Evolutionary conservation across 1,140 invertebrate species (phyloP), one percentile per base, ranked within the genome.

Genomic region (Oryzaephilus surinamensis): DNA sequence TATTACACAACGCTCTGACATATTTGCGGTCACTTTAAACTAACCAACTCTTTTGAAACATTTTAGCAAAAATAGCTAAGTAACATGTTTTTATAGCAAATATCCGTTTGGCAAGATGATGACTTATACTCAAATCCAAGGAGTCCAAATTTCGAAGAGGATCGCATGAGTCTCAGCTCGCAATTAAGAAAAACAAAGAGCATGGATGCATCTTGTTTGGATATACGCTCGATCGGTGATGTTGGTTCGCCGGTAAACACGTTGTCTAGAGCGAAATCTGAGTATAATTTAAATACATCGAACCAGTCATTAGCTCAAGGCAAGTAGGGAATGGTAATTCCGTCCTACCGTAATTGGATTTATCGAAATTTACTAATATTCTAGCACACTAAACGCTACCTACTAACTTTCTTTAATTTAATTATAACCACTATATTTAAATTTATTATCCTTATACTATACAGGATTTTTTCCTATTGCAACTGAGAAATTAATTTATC

Each of bases 131-230:
- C 74, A 4, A 74, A 71, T 50, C 75, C 75, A 1, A 57, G 73
- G 6, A 68, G 64, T 30, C 71, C 73, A 48, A 31, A 71, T 58
- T 38, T 67, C 62, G 61, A 64, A 60, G 63, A 77, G 54, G 76
- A 79, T 51, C 57, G 73, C 11, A 65, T 71, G 10, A 77, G 76
- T 26, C 60, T 75, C 15, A 71, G 67, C 27, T 84, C 83, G 0
- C 83, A 85, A 50, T 59, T 90, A 42, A 68, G 86, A 41, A 92
- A 92, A 61, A 86, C 84, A 17, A 74, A 85, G 51, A 88, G 84
- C 36, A 85, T 92, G 66, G 87, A 92, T 54, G 86, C 85, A 6
- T 85, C 83, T 8, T 88, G 83, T 52, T 65, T 88, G 19, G 85
- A 90, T 50, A 74, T 88, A 45, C 70, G 84, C 29, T 79, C 77